Conservation (phyloP, 2,113 vertebrate genomes). For the Hyperopisus bebe region DNA sequence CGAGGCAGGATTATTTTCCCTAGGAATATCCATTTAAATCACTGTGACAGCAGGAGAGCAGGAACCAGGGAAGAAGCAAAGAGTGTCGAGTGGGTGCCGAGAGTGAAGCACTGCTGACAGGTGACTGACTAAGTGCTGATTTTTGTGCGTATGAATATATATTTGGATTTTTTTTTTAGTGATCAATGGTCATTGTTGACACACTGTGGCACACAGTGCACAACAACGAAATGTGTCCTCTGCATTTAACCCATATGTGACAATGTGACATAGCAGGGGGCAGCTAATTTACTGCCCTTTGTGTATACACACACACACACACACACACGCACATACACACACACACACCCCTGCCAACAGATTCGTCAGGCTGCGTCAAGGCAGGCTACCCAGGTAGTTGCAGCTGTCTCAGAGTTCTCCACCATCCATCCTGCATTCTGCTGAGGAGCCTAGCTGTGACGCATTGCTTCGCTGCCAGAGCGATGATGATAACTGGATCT, state of each 20-base stretch:
- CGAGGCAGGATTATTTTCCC: neutral
- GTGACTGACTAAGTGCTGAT: neutral
- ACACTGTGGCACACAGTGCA: no score
- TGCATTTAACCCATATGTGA: no score
- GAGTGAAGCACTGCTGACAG: neutral
- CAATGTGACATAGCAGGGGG: no score
- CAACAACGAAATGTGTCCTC: no score
- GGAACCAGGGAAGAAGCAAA: neutral
- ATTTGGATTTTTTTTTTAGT: neutral
- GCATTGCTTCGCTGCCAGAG: neutral
- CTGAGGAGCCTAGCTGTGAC: neutral
- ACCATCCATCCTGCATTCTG: neutral
- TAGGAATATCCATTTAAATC: neutral
- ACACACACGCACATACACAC: neutral
- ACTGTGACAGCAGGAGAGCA: neutral
- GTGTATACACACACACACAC: no score
- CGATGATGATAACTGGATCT: neutral
- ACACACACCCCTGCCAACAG: neutral
- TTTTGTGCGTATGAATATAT: neutral
- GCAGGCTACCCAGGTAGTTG: neutral
- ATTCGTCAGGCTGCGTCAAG: neutral
- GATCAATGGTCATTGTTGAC: no score
- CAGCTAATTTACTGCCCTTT: no score
- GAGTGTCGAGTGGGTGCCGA: neutral
- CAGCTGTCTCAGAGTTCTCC: neutral